Evolutionary conservation across 2,888 invertebrate genomes (phyloP), one percentile per base, ranked within the genome.

Genomic region (Macrosoma leucophasiata): DNA sequence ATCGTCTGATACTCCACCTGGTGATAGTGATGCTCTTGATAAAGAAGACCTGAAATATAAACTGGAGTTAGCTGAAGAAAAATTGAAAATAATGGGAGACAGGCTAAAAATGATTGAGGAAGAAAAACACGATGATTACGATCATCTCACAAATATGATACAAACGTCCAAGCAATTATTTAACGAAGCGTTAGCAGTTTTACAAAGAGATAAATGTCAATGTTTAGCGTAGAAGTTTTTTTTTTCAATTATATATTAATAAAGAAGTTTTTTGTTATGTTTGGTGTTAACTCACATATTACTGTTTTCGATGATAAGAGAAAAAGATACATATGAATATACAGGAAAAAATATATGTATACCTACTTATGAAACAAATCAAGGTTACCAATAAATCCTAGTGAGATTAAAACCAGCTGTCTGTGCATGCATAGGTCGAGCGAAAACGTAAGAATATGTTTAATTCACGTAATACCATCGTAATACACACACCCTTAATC

Each of bases 41-140:
- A 75, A 65, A 53, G 81, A 81, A 14, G 79, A 75, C 33, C 50
- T 84, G 6, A 77, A 68, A 56, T 82, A 61, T 44, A 84, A 73
- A 52, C 58, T 90, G 32, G 89, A 89, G 55, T 62, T 91, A 33
- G 84, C 90, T 0, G 87, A 90, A 51, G 90, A 91, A 62, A 89
- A 88, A 50, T 76, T 89, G 22, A 87, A 89, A 57, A 87, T 89
- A 10, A 68, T 91, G 58, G 87, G 88, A 55, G 87, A 88, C 22
- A 85, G 88, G 56, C 58, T 91, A 20, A 86, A 86, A 52, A 88
- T 89, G 58, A 78, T 89, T 17, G 87, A 87, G 48, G 86, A 87
- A 42, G 90, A 91, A 52, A 88, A 90, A 53, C 82, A 81, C 32
- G 71, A 84, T 11, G 90, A 90, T 66, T 77, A 84, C 21, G 63